These are phyloP conservation scores for Caenorhabditis sp. DNA, from an alignment of 2,888 invertebrate genomes.

Conservation along the genomic window DNA sequence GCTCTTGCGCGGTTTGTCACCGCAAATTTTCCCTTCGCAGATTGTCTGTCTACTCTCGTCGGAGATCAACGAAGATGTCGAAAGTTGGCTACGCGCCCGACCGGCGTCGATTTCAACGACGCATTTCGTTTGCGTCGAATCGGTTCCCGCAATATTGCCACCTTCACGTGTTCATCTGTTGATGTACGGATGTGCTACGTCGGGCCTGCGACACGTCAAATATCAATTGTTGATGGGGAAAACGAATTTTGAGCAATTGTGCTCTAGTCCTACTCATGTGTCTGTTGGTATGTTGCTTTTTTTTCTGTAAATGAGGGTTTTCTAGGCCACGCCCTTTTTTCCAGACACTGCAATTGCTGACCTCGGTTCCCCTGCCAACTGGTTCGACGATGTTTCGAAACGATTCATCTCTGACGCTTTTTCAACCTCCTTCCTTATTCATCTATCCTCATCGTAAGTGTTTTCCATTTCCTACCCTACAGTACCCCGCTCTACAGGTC, in stretches of 20 bases:
- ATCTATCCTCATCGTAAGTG: conserved; percentile 16
- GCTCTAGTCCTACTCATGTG: background rate
- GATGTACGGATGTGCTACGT: conserved; percentile 33
- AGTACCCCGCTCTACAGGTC: background rate
- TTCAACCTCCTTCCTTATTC: conserved; percentile 25
- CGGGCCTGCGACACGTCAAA: conserved; percentile 22
- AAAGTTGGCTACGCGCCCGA: conserved; percentile 28
- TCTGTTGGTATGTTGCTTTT: background rate
- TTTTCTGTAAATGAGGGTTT: background rate
- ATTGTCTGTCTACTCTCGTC: conserved; percentile 32
- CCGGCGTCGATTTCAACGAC: background rate
- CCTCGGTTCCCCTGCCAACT: conserved; percentile 27
- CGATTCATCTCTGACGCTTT: conserved; percentile 32
- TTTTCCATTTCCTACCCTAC: background rate
- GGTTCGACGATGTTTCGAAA: conserved; percentile 29
- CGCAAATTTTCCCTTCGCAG: conserved; percentile 8
- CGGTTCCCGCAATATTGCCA: conserved; percentile 10
- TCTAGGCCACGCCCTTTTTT: no score
- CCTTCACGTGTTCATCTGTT: conserved; percentile 28
- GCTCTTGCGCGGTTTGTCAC: no score
- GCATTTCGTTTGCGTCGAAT: conserved; percentile 32
- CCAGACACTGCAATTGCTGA: conserved; percentile 41
- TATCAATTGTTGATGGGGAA: background rate
- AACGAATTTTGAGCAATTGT: conserved; percentile 15
- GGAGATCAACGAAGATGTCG: conserved; percentile 31